Percentiles rank a stretch among this genome's conserved stretches.
Evolutionary conservation across 2,113 vertebrate genomes (phyloP).

Genomic region (Argyrosomus japonicus): DNA sequence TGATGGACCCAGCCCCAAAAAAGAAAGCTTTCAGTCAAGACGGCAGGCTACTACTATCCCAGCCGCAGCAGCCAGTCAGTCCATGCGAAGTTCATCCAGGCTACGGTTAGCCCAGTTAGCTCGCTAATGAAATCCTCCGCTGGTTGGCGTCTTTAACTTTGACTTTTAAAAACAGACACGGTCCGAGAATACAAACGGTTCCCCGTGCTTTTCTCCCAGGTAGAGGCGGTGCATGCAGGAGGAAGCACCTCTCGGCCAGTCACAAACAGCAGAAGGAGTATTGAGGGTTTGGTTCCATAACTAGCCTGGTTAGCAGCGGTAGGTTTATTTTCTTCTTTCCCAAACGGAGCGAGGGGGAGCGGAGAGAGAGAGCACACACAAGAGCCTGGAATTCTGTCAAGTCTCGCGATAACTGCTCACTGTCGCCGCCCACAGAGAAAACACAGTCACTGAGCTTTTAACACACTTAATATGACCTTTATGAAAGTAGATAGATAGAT

Average conservation of each 20-base stretch:
- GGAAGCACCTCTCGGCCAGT: conserved; percentile 16
- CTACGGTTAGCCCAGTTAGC: conserved; percentile 69
- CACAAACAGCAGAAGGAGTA: conserved; percentile 21
- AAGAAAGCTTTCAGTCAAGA: conserved; percentile 3
- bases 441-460: neutral
- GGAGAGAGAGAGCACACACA: conserved; percentile 39
- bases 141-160: conserved; percentile 44
- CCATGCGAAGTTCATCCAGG: conserved; percentile 74
- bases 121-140: conserved; percentile 66
- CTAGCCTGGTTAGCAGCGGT: conserved; percentile 69
- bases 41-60: conserved; percentile 41
- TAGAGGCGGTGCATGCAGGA: conserved; percentile 26
- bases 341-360: conserved; percentile 65
- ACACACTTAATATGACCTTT: no score
- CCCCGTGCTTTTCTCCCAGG: conserved; percentile 31
- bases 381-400: conserved; percentile 67
- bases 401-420: conserved; percentile 77
- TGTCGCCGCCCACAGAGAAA: conserved; percentile 47
- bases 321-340: conserved; percentile 81
- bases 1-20: conserved; percentile 16
- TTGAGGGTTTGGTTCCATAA: conserved; percentile 67
- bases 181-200: conserved; percentile 8
- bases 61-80: conserved; percentile 42
- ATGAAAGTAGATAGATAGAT: no score
- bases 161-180: conserved; percentile 33